Evolutionary conservation across 2,888 invertebrate genomes (phyloP).

Genomic region (Dynastes hyllus): DNA sequence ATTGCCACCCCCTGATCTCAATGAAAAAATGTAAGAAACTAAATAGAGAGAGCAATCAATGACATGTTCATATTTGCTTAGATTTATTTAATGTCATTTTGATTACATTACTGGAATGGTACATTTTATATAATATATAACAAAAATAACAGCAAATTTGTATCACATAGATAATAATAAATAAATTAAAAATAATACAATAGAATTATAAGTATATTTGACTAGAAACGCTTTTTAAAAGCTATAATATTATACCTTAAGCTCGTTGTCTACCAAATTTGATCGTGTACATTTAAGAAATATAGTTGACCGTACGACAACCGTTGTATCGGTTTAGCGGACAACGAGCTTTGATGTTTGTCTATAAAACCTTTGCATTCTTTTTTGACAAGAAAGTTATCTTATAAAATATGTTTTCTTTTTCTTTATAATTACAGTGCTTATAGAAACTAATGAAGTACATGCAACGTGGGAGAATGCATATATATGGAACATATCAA

Average conservation of each 20-base stretch:
- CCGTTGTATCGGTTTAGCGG: too few species aligned
- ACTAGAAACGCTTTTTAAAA: conserved; percentile 37
- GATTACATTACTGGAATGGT: conserved; percentile 22
- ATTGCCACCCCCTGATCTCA: too few species aligned
- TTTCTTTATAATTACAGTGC: background rate
- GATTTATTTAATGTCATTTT: conserved; percentile 26
- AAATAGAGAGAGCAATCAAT: too few species aligned
- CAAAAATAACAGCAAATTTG: conserved; percentile 43
- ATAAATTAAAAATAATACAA: conserved; percentile 22
- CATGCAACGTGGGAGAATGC: background rate
- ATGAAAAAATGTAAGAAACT: too few species aligned
- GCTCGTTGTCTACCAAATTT: too few species aligned
- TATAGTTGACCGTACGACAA: too few species aligned
- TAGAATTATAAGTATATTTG: conserved; percentile 12
- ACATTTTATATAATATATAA: conserved; percentile 45
- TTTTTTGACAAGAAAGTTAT: conserved; percentile 2
- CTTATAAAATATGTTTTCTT: conserved; percentile 10
- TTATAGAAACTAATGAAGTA: background rate
- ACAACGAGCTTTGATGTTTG: too few species aligned
- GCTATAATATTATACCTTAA: background rate
- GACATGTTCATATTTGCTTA: background rate
- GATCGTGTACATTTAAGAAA: too few species aligned
- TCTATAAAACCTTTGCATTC: background rate
- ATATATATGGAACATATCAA: background rate
- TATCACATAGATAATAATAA: conserved; percentile 36